Percentiles rank a stretch among this genome's conserved stretches.
phyloP scores from a whole-genome alignment of 2,888 invertebrate genomes.

The Belgica antarctica region DNA sequence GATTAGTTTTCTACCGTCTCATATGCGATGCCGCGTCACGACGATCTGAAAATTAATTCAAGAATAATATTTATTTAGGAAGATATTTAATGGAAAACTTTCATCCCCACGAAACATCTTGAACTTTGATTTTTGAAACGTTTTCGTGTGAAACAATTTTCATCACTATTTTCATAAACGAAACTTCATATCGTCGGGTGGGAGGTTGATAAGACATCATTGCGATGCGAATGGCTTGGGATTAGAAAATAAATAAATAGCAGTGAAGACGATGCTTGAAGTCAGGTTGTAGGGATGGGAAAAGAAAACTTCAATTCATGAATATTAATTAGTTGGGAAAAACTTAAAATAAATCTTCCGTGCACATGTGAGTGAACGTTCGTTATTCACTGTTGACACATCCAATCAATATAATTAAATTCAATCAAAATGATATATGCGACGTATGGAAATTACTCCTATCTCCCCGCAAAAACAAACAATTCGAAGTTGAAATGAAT shows the following conservation, averaged over 20 bases:
- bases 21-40: slow-evolving; percentile 18
- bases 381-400: slow-evolving; percentile 29
- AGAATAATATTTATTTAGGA: slow-evolving; percentile 42
- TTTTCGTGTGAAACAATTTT: slow-evolving; percentile 42
- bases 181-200: neutral
- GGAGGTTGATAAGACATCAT: slow-evolving; percentile 7
- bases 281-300: neutral
- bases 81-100: neutral
- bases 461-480: too few relatives aligned
- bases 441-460: neutral
- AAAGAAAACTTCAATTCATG: slow-evolving; percentile 37
- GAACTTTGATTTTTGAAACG: slow-evolving; percentile 14
- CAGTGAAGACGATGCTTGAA: neutral
- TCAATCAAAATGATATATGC: slow-evolving; percentile 34
- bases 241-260: slow-evolving; percentile 31
- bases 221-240: slow-evolving; percentile 8
- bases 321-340: slow-evolving; percentile 31
- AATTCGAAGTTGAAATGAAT: too few relatives aligned
- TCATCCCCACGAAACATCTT: neutral
- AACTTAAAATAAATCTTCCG: neutral
- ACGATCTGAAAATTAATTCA: slow-evolving; percentile 27
- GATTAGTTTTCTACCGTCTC: slow-evolving; percentile 34
- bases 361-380: neutral
- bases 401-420: slow-evolving; percentile 41
- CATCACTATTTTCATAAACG: slow-evolving; percentile 37